These are phyloP conservation scores for Cygnus atratus DNA, from an alignment of 2,113 vertebrate genomes.

Conservation along the genomic window DNA sequence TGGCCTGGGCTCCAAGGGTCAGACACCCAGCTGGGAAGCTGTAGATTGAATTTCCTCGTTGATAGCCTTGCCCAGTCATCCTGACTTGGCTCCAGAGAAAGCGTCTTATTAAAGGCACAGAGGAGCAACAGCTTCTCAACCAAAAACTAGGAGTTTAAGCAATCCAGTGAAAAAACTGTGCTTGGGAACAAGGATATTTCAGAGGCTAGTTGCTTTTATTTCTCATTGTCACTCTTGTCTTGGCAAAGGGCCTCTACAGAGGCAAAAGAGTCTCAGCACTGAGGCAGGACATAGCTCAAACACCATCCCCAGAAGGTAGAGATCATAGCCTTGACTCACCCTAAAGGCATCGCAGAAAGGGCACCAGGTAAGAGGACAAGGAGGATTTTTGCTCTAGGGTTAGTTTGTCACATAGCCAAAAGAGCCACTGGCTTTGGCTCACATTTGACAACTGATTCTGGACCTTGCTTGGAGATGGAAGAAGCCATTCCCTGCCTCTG, in stretches of 20 bases:
- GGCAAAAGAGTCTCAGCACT: accelerated
- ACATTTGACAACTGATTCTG: background rate
- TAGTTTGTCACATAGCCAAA: accelerated
- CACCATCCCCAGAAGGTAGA: background rate
- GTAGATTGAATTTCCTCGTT: background rate
- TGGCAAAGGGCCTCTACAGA: background rate
- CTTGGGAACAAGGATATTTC: background rate
- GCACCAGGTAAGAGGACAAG: accelerated
- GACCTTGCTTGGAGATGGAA: background rate
- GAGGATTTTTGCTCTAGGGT: background rate
- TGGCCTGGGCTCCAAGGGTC: background rate
- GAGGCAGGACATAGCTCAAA: accelerated
- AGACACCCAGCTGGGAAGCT: accelerated
- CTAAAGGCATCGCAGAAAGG: accelerated
- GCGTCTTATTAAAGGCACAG: background rate
- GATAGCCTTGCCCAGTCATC: background rate
- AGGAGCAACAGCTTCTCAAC: background rate
- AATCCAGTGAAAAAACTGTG: accelerated
- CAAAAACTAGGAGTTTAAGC: background rate
- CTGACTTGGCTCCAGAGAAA: background rate
- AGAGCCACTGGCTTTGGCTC: background rate
- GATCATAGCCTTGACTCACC: background rate
- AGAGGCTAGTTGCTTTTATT: background rate
- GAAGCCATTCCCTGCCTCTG: background rate
- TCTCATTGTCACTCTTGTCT: background rate